Conservation (phyloP, 2,113 vertebrate genomes). For the Leptobrachium leishanense region DNA sequence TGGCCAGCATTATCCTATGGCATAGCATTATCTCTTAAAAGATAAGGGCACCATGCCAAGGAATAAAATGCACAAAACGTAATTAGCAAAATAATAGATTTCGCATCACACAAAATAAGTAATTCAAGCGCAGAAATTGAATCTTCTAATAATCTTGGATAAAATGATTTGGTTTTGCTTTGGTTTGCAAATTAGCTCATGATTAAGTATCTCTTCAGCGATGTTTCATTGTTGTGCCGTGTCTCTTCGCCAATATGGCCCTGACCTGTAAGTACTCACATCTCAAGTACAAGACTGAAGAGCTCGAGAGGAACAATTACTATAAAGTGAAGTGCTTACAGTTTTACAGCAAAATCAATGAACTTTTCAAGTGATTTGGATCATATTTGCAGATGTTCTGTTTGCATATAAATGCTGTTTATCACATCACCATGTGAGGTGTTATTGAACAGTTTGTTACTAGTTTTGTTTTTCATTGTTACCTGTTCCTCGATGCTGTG, state of each 20-base stretch:
- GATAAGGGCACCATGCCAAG: constrained; percentile 44
- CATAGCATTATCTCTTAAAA: not conserved
- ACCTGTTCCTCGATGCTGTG: not conserved
- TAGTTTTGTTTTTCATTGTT: not conserved
- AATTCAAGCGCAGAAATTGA: constrained; percentile 71
- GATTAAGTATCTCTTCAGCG: constrained; percentile 77
- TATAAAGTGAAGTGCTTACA: constrained; percentile 77
- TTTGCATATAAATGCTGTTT: constrained; percentile 65
- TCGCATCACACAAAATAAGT: constrained; percentile 58
- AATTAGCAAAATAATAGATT: constrained; percentile 69
- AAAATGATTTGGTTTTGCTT: constrained; percentile 75
- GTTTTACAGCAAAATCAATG: constrained; percentile 81
- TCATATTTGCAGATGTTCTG: constrained; percentile 74
- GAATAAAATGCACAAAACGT: constrained; percentile 66
- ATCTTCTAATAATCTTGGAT: constrained; percentile 82
- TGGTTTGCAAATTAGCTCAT: constrained; percentile 83
- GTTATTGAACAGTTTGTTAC: not conserved
- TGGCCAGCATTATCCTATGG: not conserved
- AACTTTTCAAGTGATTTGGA: constrained; percentile 81
- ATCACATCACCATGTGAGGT: constrained; percentile 53
- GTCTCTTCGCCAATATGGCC: constrained; percentile 64
- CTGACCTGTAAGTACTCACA: constrained; percentile 71
- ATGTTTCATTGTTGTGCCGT: constrained; percentile 67
- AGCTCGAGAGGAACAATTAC: constrained; percentile 73
- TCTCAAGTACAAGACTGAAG: constrained; percentile 74